Base-by-base conservation (phyloP, 2,113 vertebrate genomes). In the Oreochromis aureus region DNA sequence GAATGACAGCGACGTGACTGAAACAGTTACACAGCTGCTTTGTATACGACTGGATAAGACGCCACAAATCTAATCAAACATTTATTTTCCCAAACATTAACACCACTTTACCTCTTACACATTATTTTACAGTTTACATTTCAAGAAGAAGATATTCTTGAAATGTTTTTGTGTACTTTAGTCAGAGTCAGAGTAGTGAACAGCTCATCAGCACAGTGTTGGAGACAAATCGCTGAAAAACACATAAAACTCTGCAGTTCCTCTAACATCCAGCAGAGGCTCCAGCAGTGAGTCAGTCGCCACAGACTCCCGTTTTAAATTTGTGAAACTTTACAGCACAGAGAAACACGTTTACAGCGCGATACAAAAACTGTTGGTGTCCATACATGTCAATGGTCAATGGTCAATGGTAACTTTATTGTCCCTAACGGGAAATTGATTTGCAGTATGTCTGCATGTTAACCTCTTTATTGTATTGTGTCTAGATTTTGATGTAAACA, bases 121-220 rank as follows among this genome's bases (percentile, higher is more conserved):
- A 13, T 71, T 71, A 44, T 24, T 71, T 71, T 24, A 71, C n/a
- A 44, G 63, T 41, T 15, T 15, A 71, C 7, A 44, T 71, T 44
- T 44, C 5, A 44, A 73, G 13, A 18, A 46, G 2, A 16, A 0
- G 5, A 44, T 44, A 27, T 27, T 73, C 22, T 73, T 2, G 0
- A 16, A 18, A 46, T 27, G 22, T 44, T 71, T 10, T 71, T 44
- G 13, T 8, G 22, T 10, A 16, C 66, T 16, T 71, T 24, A 0
- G 2, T 44, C 32, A 3, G 59, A 9, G 11, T 71, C 39, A 71
- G 39, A 46, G 22, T 46, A 36, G 61, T 66, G 61, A 18, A 36
- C 2, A 66, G 18, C 0, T 36, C 0, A 0, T 66, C 32, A 39
- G n/a, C 39, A 24, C 36, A 9, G 6, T 2, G 9, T 39, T 69